phyloP scores from a whole-genome alignment of 1,140 invertebrate genomes.

The Amyelois transitella region DNA sequence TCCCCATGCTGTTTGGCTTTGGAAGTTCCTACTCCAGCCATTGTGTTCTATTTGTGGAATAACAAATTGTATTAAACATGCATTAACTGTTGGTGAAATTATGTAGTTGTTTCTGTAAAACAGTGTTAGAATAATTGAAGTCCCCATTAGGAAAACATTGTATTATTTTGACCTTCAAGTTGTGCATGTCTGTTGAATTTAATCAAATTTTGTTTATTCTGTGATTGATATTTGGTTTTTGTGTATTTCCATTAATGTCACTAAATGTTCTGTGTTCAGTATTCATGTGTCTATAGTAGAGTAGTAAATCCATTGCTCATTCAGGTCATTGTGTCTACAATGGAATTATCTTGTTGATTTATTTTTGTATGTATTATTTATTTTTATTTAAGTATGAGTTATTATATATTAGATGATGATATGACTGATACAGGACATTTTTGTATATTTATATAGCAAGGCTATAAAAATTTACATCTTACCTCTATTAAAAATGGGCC shows the following conservation, averaged over 20 bases:
- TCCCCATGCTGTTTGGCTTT: slow-evolving; percentile 77
- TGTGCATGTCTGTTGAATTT: not conserved
- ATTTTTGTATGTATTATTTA: slow-evolving; percentile 25
- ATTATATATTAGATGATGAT: not conserved
- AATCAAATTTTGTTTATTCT: not conserved
- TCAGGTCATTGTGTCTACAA: slow-evolving; percentile 15
- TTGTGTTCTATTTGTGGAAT: slow-evolving; percentile 79
- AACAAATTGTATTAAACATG: slow-evolving; percentile 36
- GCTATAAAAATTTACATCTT: no score
- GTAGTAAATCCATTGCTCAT: slow-evolving; percentile 21
- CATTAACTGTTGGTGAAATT: slow-evolving; percentile 31
- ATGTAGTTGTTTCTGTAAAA: slow-evolving; percentile 34
- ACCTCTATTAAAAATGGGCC: no score
- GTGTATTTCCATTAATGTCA: no score
- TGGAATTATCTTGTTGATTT: slow-evolving; percentile 17
- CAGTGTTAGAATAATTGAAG: slow-evolving; percentile 50
- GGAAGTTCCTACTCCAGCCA: slow-evolving; percentile 80
- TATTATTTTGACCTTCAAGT: not conserved
- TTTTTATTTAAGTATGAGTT: slow-evolving; percentile 9
- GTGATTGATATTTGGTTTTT: not conserved
- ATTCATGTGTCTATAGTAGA: slow-evolving; percentile 11
- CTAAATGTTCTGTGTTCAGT: not conserved
- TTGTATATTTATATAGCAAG: not conserved
- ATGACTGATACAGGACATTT: not conserved
- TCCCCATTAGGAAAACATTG: not conserved